These are phyloP conservation scores for Neostethus bicornis DNA, from an alignment of 2,797 vertebrate genomes.

Conservation along the genomic window DNA sequence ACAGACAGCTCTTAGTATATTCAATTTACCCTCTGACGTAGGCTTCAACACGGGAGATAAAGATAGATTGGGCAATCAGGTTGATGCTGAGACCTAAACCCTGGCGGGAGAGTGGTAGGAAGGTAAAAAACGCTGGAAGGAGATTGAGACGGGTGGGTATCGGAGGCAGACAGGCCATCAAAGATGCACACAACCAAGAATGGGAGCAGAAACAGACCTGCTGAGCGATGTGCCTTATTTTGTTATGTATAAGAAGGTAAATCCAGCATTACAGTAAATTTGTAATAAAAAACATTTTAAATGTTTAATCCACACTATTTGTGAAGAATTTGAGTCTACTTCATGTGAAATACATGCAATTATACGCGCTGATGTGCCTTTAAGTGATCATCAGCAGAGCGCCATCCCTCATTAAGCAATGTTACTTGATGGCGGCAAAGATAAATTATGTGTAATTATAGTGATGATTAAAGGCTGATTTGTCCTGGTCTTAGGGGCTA, in stretches of 20 bases:
- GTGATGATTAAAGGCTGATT: conserved; percentile 77
- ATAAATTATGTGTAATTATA: conserved; percentile 82
- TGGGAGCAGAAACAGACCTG: conserved; percentile 55
- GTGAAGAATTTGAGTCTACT: conserved; percentile 2
- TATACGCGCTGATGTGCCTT: conserved; percentile 54
- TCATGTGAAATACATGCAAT: conserved; percentile 13
- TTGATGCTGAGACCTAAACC: conserved; percentile 75
- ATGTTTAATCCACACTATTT: neutral
- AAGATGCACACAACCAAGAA: conserved; percentile 45
- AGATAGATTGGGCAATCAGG: conserved; percentile 86
- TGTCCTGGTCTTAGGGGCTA: conserved; percentile 63
- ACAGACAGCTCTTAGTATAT: conserved; percentile 87
- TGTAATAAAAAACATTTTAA: no score
- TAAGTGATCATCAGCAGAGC: conserved; percentile 68
- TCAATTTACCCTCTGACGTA: conserved; percentile 86
- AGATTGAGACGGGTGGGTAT: conserved; percentile 65
- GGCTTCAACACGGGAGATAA: conserved; percentile 81
- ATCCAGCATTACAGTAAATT: conserved; percentile 5
- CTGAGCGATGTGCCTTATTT: conserved; percentile 56
- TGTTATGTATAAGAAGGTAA: conserved; percentile 42
- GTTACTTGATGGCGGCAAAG: conserved; percentile 72
- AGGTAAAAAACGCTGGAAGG: conserved; percentile 53
- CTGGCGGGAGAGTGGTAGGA: conserved; percentile 51
- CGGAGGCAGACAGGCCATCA: conserved; percentile 52
- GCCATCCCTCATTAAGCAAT: conserved; percentile 75